phyloP scores from a whole-genome alignment of 2,888 invertebrate species.

The Melinopterus prodromus region DNA sequence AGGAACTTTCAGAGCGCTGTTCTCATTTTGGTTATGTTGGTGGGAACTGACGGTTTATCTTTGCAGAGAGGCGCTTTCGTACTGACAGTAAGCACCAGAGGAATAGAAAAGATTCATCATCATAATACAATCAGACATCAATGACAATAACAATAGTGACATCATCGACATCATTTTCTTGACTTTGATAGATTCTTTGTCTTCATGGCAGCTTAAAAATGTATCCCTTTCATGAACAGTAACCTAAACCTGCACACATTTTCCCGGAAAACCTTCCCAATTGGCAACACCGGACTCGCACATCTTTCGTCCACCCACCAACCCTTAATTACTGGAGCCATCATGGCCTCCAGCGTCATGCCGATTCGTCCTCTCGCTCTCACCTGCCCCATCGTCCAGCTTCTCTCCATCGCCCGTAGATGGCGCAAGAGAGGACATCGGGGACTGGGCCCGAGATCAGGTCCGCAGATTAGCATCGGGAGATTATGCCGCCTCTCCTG shows the following conservation, averaged over 20 bases:
- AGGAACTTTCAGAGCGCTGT: too few species aligned
- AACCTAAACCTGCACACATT: background rate
- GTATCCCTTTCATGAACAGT: too few species aligned
- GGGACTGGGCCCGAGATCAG: conserved; percentile 33
- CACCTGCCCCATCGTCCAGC: conserved; percentile 4
- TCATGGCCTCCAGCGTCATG: conserved; percentile 14
- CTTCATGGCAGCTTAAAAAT: too few species aligned
- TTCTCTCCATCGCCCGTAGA: conserved; percentile 31
- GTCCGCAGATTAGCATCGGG: conserved; percentile 47
- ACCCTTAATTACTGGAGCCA: conserved; percentile 32
- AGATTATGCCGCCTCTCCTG: conserved; percentile 49
- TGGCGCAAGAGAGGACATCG: conserved; percentile 5
- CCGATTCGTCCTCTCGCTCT: conserved; percentile 9
- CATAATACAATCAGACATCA: too few species aligned
- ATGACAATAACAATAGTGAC: too few species aligned
- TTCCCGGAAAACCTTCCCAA: background rate
- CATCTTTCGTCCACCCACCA: conserved; percentile 21
- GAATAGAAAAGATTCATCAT: too few species aligned
- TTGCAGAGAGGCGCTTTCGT: too few species aligned
- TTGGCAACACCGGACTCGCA: conserved; percentile 6
- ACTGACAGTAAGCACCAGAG: too few species aligned
- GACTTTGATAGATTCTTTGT: too few species aligned
- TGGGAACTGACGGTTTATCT: too few species aligned
- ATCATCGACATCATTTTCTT: too few species aligned
- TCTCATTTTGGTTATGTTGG: too few species aligned